These are phyloP conservation scores for Rattus rattus DNA, from an alignment of 2,113 vertebrate genomes.

Conservation along the genomic window DNA sequence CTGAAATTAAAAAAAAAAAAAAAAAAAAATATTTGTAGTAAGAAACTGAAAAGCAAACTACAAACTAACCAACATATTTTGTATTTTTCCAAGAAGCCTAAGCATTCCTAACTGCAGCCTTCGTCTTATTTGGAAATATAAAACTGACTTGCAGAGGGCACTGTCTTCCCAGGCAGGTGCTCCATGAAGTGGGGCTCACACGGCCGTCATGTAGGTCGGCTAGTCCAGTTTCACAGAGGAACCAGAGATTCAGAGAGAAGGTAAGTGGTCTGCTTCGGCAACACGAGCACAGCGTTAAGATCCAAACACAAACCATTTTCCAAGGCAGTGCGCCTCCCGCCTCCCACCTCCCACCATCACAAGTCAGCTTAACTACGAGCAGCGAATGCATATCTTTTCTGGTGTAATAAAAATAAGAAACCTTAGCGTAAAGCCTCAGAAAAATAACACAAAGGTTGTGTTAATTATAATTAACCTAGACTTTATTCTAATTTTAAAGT, in stretches of 20 bases:
- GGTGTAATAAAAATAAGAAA: conserved; percentile 52
- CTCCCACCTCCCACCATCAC: neutral
- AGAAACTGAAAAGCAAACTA: neutral
- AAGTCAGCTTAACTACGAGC: conserved; percentile 37
- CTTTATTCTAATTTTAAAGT: conserved; percentile 59
- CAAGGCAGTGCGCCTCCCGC: neutral
- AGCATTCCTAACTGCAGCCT: neutral
- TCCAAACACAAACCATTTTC: conserved; percentile 4
- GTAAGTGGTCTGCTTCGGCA: neutral
- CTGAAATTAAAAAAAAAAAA: neutral
- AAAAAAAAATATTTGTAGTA: neutral
- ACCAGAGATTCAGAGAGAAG: conserved; percentile 33
- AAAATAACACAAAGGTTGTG: conserved; percentile 37
- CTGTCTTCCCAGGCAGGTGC: neutral
- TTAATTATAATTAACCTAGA: conserved; percentile 58
- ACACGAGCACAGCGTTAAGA: neutral
- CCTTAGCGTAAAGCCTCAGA: conserved; percentile 1
- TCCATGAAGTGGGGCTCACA: neutral
- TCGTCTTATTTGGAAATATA: neutral
- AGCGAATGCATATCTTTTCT: conserved; percentile 28
- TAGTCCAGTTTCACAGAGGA: neutral
- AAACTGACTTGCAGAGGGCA: neutral
- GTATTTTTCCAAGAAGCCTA: neutral
- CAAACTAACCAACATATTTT: neutral
- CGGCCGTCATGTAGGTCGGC: neutral